phyloP scores from a whole-genome alignment of 2,888 invertebrate genomes.

The Perizoma affinitatum region DNA sequence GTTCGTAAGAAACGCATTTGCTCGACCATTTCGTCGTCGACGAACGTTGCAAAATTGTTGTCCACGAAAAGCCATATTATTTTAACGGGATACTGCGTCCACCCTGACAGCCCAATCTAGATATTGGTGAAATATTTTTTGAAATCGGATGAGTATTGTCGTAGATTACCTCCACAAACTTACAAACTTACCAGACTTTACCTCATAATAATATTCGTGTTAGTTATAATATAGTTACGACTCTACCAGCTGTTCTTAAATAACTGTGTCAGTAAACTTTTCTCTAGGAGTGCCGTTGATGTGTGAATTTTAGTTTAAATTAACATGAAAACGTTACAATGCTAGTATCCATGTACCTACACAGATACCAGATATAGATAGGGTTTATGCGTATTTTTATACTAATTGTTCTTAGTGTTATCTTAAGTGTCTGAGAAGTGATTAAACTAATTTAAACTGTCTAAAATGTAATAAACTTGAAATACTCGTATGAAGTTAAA shows the following conservation, averaged over 20 bases:
- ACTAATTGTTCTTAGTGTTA: background rate
- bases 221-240: too few relatives aligned
- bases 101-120: too few relatives aligned
- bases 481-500: too few relatives aligned
- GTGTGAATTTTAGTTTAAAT: constrained; percentile 34
- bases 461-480: too few relatives aligned
- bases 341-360: constrained; percentile 4
- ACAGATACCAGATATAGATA: constrained; percentile 8
- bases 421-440: background rate
- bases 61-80: too few relatives aligned
- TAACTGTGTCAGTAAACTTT: constrained; percentile 41
- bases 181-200: background rate
- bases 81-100: too few relatives aligned
- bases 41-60: too few relatives aligned
- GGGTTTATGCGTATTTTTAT: constrained; percentile 9
- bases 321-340: constrained; percentile 22
- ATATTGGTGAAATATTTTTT: too few relatives aligned
- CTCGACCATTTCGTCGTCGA: too few relatives aligned
- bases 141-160: too few relatives aligned
- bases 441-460: background rate
- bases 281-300: constrained; percentile 38
- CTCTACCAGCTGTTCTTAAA: constrained; percentile 8
- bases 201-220: background rate
- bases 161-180: background rate
- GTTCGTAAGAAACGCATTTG: too few relatives aligned